Evolutionary conservation across 2,888 invertebrate genomes (phyloP).

Genomic region (Stegana nigrithorax): DNA sequence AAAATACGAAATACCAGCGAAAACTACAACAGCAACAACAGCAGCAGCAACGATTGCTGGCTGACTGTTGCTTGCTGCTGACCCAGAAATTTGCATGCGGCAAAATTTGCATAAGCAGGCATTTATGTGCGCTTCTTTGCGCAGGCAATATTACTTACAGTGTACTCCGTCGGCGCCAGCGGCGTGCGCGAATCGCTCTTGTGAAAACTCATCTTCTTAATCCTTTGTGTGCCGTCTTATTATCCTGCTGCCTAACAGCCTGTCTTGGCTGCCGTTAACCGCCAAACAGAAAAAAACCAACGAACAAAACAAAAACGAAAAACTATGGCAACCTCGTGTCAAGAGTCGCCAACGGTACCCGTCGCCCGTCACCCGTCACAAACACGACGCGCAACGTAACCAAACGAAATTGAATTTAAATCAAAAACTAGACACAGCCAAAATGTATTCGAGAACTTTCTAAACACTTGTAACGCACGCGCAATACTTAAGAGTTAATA

Average conservation of each 20-base stretch:
- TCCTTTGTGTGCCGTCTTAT: background rate
- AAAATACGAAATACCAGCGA: background rate
- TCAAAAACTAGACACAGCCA: too few relatives aligned
- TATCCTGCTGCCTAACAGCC: constrained; percentile 21
- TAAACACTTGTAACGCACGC: too few relatives aligned
- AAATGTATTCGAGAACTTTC: constrained; percentile 59
- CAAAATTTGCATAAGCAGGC: background rate
- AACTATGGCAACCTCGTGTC: background rate
- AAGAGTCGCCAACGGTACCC: too few relatives aligned
- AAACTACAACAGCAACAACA: background rate
- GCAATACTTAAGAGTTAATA: too few relatives aligned
- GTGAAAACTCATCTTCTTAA: constrained; percentile 67
- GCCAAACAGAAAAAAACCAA: too few relatives aligned
- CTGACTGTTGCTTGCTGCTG: too few relatives aligned
- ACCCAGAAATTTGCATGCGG: background rate
- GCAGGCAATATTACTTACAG: constrained; percentile 59
- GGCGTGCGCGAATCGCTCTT: constrained; percentile 68
- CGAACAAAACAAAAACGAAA: background rate
- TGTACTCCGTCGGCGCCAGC: constrained; percentile 64
- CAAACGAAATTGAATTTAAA: too few relatives aligned
- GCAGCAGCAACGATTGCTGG: background rate
- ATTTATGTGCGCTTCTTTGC: background rate
- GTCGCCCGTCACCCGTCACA: too few relatives aligned
- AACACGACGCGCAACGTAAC: too few relatives aligned
- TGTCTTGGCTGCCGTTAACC: background rate